Evolutionary conservation across 2,888 invertebrate species (phyloP).

Genomic region (Steromphala cineraria): DNA sequence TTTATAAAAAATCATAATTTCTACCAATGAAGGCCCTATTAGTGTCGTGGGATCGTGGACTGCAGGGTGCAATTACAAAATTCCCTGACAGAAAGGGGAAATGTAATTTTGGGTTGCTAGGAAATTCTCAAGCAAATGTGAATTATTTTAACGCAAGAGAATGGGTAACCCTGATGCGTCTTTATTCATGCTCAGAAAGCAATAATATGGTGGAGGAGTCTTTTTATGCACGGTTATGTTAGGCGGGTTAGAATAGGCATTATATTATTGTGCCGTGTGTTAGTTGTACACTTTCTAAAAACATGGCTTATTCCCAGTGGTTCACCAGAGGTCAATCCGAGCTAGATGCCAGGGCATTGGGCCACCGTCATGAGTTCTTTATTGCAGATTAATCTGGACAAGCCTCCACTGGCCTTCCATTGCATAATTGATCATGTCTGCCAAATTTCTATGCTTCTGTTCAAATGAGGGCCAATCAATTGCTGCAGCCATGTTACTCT

Average conservation of each 20-base stretch:
- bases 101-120: constrained; percentile 25
- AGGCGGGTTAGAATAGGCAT: neutral
- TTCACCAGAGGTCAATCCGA: neutral
- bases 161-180: constrained; percentile 11
- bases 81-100: constrained; percentile 16
- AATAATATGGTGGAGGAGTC: constrained; percentile 15
- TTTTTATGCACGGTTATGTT: constrained; percentile 13
- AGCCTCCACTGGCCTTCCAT: constrained; percentile 20
- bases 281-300: neutral
- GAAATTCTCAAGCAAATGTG: constrained; percentile 14
- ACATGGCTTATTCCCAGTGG: neutral
- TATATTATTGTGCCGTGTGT: neutral
- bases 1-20: constrained; percentile 8
- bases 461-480: constrained; percentile 17
- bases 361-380: constrained; percentile 15
- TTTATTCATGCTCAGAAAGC: constrained; percentile 22
- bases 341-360: neutral
- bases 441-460: constrained; percentile 26
- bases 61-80: constrained; percentile 19
- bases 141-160: constrained; percentile 23
- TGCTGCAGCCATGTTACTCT: constrained; percentile 17
- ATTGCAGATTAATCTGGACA: constrained; percentile 16
- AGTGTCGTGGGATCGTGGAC: neutral
- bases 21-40: neutral
- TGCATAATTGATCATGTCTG: constrained; percentile 31